phyloP scores from a whole-genome alignment of 2,113 vertebrate genomes.

The Tupaia chinensis region DNA sequence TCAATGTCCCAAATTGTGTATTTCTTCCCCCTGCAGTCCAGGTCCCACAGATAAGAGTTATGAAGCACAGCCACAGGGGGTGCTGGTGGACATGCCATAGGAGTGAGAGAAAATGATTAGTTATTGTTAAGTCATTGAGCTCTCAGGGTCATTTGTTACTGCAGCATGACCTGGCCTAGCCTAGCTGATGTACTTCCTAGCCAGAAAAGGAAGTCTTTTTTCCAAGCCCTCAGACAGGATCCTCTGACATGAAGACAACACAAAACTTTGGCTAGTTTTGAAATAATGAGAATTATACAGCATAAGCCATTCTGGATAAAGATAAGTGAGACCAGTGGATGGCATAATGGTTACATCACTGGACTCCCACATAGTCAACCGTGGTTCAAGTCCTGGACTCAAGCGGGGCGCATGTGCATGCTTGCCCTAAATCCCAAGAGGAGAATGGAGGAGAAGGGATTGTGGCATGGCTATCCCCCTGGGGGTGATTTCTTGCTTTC shows the following conservation, averaged over 20 bases:
- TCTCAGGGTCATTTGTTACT: neutral
- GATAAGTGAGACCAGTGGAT: neutral
- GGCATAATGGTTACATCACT: no score
- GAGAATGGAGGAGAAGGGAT: no score
- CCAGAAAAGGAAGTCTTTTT: neutral
- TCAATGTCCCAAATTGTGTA: no score
- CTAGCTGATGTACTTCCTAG: neutral
- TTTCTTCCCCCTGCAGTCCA: no score
- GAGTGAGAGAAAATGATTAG: neutral
- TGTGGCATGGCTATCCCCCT: no score
- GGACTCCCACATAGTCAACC: no score
- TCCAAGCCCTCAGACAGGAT: neutral
- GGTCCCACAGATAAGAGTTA: neutral
- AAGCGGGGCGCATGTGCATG: no score
- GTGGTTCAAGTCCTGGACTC: no score
- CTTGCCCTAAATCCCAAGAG: no score
- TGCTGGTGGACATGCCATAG: rapidly evolving
- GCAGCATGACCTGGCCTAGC: neutral
- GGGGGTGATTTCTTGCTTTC: no score
- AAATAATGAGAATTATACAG: neutral
- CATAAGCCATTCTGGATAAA: neutral
- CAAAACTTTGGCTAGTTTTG: neutral
- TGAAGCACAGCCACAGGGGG: neutral
- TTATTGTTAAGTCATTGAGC: neutral
- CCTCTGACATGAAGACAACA: neutral